These are phyloP conservation scores for Siphamia tubifer DNA, from an alignment of 2,113 vertebrate species.

Conservation along the genomic window DNA sequence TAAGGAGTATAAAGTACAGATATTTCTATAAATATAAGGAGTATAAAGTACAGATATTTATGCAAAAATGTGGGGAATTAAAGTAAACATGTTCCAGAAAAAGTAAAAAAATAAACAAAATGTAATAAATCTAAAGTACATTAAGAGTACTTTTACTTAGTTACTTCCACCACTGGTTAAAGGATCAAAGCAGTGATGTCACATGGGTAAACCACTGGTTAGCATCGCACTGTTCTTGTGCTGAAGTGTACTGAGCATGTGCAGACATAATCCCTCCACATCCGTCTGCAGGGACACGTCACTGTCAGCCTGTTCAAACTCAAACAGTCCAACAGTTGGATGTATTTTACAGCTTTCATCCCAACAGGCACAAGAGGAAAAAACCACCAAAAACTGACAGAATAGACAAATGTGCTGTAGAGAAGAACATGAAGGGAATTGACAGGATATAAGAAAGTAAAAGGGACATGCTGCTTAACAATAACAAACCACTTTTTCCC, in stretches of 20 bases:
- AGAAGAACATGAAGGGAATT: neutral
- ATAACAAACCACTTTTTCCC: neutral
- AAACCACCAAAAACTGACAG: neutral
- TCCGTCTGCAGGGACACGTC: conserved; percentile 1
- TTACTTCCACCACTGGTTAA: no score
- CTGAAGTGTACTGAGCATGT: conserved; percentile 5
- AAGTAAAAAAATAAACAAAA: no score
- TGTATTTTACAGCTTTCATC: conserved; percentile 4
- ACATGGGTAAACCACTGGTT: no score
- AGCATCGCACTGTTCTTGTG: neutral
- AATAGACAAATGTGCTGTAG: neutral
- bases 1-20: no score
- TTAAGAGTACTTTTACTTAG: no score
- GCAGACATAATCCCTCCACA: neutral
- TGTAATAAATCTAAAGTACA: no score
- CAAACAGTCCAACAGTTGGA: conserved; percentile 33
- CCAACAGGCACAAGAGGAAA: neutral
- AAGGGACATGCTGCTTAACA: neutral
- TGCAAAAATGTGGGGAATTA: no score
- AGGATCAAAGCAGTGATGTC: no score
- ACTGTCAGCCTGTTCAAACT: conserved; percentile 21
- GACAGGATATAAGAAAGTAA: neutral
- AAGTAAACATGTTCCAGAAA: no score
- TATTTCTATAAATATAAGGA: no score
- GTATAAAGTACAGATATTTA: no score